Conservation (phyloP, 2,888 invertebrate genomes). For the Formica aserva region DNA sequence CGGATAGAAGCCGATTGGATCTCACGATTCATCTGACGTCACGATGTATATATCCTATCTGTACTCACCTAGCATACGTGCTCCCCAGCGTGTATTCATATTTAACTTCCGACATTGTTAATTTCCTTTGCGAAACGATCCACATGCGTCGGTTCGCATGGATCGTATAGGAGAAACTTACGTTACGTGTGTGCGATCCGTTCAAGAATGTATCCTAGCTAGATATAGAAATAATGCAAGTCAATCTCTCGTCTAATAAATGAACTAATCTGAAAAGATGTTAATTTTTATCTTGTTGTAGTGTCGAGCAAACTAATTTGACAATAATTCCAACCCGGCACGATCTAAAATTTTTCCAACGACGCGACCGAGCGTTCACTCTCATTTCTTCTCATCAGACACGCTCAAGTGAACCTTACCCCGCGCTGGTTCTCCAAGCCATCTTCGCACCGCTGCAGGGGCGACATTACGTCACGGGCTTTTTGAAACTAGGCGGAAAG, state of each 20-base stretch:
- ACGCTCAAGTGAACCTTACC: neutral
- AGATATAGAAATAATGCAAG: neutral
- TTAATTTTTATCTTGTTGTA: no score
- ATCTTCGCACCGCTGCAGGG: slow-evolving; percentile 13
- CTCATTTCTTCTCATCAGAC: neutral
- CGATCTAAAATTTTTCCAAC: neutral
- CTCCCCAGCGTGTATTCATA: slow-evolving; percentile 16
- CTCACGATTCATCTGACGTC: slow-evolving; percentile 57
- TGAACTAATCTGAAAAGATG: neutral
- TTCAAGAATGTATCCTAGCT: neutral
- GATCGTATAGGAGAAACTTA: neutral
- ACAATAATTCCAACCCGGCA: neutral
- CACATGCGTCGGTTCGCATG: slow-evolving; percentile 34
- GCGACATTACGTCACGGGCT: slow-evolving; percentile 43
- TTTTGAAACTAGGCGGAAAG: slow-evolving; percentile 67
- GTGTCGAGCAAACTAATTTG: neutral
- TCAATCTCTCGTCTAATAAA: neutral
- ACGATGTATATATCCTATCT: slow-evolving; percentile 39
- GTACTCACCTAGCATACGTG: neutral
- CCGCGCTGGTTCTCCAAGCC: neutral
- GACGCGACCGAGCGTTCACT: neutral
- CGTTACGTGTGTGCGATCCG: neutral
- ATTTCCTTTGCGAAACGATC: slow-evolving; percentile 12
- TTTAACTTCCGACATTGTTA: slow-evolving; percentile 51
- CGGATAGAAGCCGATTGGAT: slow-evolving; percentile 43